Percentiles rank a stretch among this genome's conserved stretches.
phyloP scores from a whole-genome alignment of 2,888 invertebrate genomes.

The Apodemia hepburni region DNA sequence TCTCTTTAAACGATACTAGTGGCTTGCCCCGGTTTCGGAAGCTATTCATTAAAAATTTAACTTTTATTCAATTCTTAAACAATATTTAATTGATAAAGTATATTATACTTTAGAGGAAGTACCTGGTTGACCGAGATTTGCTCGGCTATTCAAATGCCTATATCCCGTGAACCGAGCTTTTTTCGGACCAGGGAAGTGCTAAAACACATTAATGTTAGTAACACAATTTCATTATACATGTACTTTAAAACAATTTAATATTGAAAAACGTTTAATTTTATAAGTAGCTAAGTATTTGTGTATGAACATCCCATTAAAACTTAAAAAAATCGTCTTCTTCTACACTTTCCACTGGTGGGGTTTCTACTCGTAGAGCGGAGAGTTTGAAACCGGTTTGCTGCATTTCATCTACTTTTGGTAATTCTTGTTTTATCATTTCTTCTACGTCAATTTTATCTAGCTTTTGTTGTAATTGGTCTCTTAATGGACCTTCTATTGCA shows the following conservation, averaged over 20 bases:
- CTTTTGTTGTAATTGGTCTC: slow-evolving; percentile 86
- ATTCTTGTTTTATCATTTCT: slow-evolving; percentile 84
- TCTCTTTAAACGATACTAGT: not conserved
- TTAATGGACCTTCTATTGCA: slow-evolving; percentile 89
- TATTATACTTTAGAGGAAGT: too few relatives aligned
- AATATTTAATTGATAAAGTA: too few relatives aligned
- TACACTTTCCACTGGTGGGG: slow-evolving; percentile 40
- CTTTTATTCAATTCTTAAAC: too few relatives aligned
- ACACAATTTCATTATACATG: not conserved
- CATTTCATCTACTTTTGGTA: slow-evolving; percentile 83
- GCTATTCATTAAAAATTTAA: too few relatives aligned
- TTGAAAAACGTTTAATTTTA: not conserved
- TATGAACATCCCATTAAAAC: slow-evolving; percentile 45
- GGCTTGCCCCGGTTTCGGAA: too few relatives aligned
- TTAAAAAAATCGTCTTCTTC: slow-evolving; percentile 74
- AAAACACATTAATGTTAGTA: too few relatives aligned
- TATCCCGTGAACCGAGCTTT: too few relatives aligned
- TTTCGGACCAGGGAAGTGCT: too few relatives aligned
- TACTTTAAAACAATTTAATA: not conserved
- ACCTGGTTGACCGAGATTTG: too few relatives aligned
- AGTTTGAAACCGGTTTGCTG: slow-evolving; percentile 68
- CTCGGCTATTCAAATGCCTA: too few relatives aligned
- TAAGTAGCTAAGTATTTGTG: not conserved
- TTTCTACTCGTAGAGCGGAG: slow-evolving; percentile 49
- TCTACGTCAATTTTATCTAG: slow-evolving; percentile 88